Percentiles rank a stretch among this genome's conserved stretches.
Conservation (phyloP, 2,797 vertebrate species). For the Tarsius wallacei region DNA sequence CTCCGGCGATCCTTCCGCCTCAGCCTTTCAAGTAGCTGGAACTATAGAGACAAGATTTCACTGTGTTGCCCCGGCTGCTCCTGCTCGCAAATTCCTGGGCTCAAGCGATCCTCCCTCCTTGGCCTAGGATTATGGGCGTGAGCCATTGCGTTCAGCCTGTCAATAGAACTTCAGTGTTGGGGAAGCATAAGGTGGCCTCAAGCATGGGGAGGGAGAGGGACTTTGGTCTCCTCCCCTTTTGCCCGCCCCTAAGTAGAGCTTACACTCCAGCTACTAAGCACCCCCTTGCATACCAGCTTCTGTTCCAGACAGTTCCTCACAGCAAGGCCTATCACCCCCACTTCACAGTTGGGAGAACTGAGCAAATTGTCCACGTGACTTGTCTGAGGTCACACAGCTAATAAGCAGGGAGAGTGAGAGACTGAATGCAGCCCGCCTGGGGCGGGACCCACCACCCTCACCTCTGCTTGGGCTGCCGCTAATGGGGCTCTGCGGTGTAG, state of each 20-base stretch:
- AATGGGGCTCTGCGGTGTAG: accelerated
- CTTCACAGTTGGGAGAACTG: background rate
- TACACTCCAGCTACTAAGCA: background rate
- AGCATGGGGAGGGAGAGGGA: background rate
- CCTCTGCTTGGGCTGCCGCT: accelerated
- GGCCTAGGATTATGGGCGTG: too few relatives aligned
- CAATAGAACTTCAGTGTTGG: background rate
- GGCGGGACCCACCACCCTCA: accelerated
- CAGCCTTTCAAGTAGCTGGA: too few relatives aligned
- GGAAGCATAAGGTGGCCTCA: background rate
- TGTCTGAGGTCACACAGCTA: background rate
- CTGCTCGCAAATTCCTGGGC: too few relatives aligned
- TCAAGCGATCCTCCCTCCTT: too few relatives aligned
- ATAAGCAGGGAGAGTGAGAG: background rate
- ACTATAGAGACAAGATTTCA: too few relatives aligned
- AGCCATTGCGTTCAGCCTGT: background rate
- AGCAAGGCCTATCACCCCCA: background rate
- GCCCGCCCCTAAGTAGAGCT: background rate
- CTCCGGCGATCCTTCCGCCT: too few relatives aligned
- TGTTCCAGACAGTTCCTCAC: background rate
- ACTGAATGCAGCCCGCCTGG: accelerated
- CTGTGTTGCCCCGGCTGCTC: too few relatives aligned
- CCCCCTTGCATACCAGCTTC: background rate
- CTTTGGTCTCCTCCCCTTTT: background rate
- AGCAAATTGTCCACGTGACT: background rate